These are phyloP conservation scores for Heliconius erato DNA, from an alignment of 2,888 invertebrate species.

Conservation along the genomic window DNA sequence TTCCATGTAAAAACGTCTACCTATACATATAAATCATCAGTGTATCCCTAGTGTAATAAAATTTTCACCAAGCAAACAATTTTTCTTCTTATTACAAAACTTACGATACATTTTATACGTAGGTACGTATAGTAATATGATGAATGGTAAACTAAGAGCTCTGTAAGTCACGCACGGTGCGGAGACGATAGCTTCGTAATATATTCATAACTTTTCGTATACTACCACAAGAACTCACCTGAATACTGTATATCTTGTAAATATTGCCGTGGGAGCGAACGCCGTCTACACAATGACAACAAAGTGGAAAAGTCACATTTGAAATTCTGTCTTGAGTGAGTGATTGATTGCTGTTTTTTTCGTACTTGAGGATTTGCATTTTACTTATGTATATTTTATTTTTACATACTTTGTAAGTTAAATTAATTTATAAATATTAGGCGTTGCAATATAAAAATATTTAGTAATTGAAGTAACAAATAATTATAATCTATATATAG, in stretches of 20 bases:
- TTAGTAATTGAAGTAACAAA: neutral
- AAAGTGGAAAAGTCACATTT: neutral
- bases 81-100: slow-evolving; percentile 29
- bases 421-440: neutral
- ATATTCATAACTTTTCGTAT: slow-evolving; percentile 37
- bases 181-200: slow-evolving; percentile 35
- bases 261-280: neutral
- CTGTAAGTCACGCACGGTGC: slow-evolving; percentile 40
- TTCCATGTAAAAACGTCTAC: slow-evolving; percentile 9
- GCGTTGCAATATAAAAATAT: neutral
- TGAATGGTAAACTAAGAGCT: slow-evolving; percentile 39
- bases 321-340: neutral
- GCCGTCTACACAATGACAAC: neutral
- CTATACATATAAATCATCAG: slow-evolving; percentile 26
- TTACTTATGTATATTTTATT: neutral
- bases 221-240: slow-evolving; percentile 28
- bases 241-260: slow-evolving; percentile 24
- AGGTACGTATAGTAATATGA: slow-evolving; percentile 24
- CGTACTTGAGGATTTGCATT: neutral
- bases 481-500: too few species aligned
- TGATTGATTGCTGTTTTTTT: slow-evolving; percentile 5
- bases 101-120: slow-evolving; percentile 30
- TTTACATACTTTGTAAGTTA: neutral
- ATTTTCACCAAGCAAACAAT: slow-evolving; percentile 35
- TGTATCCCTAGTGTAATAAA: slow-evolving; percentile 32